Evolutionary conservation across 1,140 invertebrate species (phyloP).

Genomic region (Halesus radiatus): DNA sequence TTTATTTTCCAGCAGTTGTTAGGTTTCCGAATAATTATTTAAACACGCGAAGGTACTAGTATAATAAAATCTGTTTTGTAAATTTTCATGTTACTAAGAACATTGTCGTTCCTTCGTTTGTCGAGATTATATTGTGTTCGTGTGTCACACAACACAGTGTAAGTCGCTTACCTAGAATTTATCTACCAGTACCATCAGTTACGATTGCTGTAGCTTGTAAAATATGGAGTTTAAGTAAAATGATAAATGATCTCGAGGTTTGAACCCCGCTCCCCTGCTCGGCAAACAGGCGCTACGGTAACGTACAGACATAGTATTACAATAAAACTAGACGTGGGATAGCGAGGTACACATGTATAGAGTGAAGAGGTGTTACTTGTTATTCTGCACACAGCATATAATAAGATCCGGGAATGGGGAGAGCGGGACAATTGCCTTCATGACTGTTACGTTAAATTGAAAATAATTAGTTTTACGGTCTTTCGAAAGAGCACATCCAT

Average conservation of each 20-base stretch:
- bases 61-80: no score
- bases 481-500: no score
- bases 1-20: no score
- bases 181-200: constrained; percentile 42
- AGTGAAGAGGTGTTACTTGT: constrained; percentile 7
- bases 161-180: constrained; percentile 36
- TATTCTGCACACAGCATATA: constrained; percentile 6
- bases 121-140: constrained; percentile 2
- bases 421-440: background rate
- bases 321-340: background rate
- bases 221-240: constrained; percentile 53
- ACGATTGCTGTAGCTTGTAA: constrained; percentile 33
- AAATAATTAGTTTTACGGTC: no score
- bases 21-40: no score
- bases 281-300: background rate
- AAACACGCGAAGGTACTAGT: no score
- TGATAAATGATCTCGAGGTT: constrained; percentile 52
- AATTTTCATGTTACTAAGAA: no score
- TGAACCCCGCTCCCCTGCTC: constrained; percentile 34
- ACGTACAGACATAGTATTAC: background rate
- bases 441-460: no score
- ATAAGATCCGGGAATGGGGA: background rate
- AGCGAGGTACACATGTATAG: no score
- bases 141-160: constrained; percentile 25
- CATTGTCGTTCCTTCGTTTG: background rate